Conservation (phyloP, 2,113 vertebrate genomes). For the Chroicocephalus ridibundus region DNA sequence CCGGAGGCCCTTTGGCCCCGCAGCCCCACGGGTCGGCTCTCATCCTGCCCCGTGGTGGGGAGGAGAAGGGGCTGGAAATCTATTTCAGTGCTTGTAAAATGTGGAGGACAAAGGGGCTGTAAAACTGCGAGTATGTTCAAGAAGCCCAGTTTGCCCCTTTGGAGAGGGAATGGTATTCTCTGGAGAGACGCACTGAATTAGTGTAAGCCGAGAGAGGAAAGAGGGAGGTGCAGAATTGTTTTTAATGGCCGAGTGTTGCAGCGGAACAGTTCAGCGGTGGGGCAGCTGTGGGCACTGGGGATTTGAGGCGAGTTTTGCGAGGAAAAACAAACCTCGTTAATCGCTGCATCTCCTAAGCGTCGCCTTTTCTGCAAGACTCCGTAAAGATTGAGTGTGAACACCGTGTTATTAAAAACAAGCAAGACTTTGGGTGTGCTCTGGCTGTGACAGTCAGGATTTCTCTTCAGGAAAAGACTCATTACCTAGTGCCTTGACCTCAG, state of each 20-base stretch:
- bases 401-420: not conserved
- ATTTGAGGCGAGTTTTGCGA: not conserved
- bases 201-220: not conserved
- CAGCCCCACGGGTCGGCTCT: not conserved
- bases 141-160: fast-evolving
- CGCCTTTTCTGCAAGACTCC: not conserved
- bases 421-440: not conserved
- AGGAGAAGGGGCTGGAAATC: not conserved
- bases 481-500: not conserved
- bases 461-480: constrained; percentile 27
- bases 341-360: fast-evolving
- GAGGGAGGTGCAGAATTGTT: not conserved
- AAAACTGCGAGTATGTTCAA: fast-evolving
- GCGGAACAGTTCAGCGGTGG: not conserved
- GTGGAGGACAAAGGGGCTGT: not conserved
- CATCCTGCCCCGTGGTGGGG: not conserved
- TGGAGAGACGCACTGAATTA: fast-evolving
- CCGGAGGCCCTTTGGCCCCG: not conserved
- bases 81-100: not conserved
- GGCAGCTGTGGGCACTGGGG: not conserved
- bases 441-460: not conserved
- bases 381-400: not conserved
- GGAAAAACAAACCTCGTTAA: not conserved
- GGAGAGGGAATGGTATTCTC: not conserved
- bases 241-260: not conserved